Conservation (phyloP, 64 coral and sea anemone genomes). For the Cladopsammia gracilis region DNA sequence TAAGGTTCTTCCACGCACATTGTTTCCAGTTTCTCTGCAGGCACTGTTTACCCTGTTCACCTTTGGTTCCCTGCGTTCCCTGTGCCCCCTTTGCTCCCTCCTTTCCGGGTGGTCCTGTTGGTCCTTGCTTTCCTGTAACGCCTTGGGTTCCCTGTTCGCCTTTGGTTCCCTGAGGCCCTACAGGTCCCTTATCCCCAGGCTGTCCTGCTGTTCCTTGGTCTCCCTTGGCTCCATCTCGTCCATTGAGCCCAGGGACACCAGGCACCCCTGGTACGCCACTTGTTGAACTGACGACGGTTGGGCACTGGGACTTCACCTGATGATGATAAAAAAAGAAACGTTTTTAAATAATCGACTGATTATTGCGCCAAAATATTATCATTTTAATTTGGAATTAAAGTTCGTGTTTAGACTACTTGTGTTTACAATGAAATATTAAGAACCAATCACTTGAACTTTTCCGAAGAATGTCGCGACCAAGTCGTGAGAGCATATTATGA, state of each 20-base stretch:
- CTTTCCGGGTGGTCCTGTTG: background rate
- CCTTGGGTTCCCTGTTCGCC: background rate
- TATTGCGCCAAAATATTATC: too few relatives aligned
- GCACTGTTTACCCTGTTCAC: background rate
- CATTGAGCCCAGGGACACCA: conserved; percentile 3
- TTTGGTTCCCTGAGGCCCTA: background rate
- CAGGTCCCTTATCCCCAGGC: background rate
- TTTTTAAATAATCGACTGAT: too few relatives aligned
- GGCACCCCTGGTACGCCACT: background rate
- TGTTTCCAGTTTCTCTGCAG: conserved; percentile 25
- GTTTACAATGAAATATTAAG: too few relatives aligned
- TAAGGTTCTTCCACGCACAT: conserved; percentile 15
- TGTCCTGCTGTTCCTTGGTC: background rate
- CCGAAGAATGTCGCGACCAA: too few relatives aligned
- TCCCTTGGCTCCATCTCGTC: conserved; percentile 11
- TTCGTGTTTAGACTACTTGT: too few relatives aligned
- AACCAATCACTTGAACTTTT: too few relatives aligned
- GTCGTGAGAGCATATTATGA: too few relatives aligned
- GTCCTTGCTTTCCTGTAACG: background rate
- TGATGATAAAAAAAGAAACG: background rate
- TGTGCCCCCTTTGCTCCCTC: background rate
- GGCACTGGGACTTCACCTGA: background rate
- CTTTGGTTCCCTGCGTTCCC: background rate
- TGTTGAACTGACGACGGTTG: background rate
- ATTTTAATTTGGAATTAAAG: too few relatives aligned